Base-by-base conservation (phyloP, 2,113 vertebrate genomes). In the Lagopus muta region DNA sequence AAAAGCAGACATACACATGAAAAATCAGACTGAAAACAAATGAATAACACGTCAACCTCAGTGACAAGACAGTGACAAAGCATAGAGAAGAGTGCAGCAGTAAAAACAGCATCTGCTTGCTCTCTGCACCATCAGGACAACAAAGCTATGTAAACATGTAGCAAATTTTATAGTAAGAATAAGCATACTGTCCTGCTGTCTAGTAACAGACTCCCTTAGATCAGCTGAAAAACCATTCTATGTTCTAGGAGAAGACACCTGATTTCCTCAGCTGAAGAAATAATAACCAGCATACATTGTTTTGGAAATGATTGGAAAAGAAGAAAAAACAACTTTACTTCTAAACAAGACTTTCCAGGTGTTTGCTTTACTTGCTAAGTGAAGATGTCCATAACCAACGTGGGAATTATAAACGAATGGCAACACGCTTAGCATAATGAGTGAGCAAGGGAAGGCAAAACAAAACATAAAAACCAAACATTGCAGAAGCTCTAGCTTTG, bases 1-100 rank as follows among this genome's bases (percentile, higher is more conserved):
- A 95, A 82, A 58, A 90, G 80, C 80, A 92, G 84, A 94, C 91
- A 88, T 11, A 88, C 32, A 94, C 36, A 91, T 86, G 91, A 93
- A 89, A 70, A 86, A 71, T 61, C 38, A 80, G 72, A 91, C 25
- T 76, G 36, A 10, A 72, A 91, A 91, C n/a, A 92, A 92, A 91
- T 84, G 94, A 84, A 87, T 70, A 43, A 36, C 85, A 82, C 72
- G 74, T 14, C 60, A 93, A 71, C 79, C 30, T 74, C 76, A 64
- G 73, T 5, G 22, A 95, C 79, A 88, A 57, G 76, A 95, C 64
- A 95, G 47, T 47, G 79, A 86, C 82, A 94, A 90, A 89, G 89
- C 86, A 65, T 3, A 73, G 27, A 10, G 24, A 91, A 82, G 20
- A 89, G 50, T 3, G 6, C 16, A 71, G 47, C 48, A 82, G 45